These are phyloP conservation scores for Acinonyx jubatus DNA, from an alignment of 2,113 vertebrate genomes.

Conservation along the genomic window DNA sequence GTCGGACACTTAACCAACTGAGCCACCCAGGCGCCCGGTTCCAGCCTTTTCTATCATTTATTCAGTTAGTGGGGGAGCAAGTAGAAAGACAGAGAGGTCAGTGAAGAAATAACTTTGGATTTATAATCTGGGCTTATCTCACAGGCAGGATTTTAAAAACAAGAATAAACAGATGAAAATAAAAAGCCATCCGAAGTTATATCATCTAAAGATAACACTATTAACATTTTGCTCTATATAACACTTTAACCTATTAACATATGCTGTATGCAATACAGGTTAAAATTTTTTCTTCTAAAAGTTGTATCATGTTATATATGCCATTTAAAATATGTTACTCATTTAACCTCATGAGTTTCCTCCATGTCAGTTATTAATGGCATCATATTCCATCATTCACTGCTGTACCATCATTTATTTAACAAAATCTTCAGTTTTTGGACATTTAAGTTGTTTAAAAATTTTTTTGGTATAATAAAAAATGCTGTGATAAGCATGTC, in stretches of 20 bases:
- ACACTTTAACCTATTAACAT: neutral
- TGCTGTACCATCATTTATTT: slow-evolving; percentile 13
- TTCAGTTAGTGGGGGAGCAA: slow-evolving; percentile 37
- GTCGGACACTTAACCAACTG: too few species aligned
- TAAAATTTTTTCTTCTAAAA: neutral
- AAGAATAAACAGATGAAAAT: slow-evolving; percentile 11
- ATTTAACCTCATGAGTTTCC: slow-evolving; percentile 33
- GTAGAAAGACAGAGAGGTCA: neutral
- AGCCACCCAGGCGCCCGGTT: neutral
- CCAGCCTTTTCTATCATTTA: neutral
- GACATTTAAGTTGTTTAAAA: neutral
- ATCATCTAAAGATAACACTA: neutral
- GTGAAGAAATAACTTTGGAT: neutral
- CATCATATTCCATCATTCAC: neutral
- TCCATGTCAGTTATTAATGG: neutral
- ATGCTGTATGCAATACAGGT: neutral
- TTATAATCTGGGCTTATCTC: slow-evolving; percentile 28
- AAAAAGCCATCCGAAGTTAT: neutral
- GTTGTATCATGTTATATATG: neutral
- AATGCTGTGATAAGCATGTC: neutral
- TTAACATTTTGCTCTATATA: slow-evolving; percentile 10
- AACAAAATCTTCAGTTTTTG: slow-evolving; percentile 43
- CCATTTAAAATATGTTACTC: slow-evolving; percentile 47
- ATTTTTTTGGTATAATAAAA: slow-evolving; percentile 46
- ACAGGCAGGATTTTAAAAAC: neutral